Conservation (phyloP, 2,797 vertebrate genomes). For the Dendrocincla tyrannina region DNA sequence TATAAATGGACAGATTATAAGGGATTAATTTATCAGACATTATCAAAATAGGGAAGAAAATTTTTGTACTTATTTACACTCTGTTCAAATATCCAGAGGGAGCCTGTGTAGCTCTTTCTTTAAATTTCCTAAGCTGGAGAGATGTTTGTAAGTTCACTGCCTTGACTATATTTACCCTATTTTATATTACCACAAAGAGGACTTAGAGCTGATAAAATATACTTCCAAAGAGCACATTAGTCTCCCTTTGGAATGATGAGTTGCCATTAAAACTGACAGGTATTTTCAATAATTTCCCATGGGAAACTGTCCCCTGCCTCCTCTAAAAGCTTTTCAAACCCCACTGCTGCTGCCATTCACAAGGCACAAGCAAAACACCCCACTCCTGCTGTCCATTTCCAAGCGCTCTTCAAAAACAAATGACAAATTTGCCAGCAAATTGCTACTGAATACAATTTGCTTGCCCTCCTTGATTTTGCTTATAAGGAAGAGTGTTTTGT, state of each 20-base stretch:
- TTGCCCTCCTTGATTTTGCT: conserved; percentile 44
- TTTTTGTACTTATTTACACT: neutral
- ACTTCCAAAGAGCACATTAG: conserved; percentile 52
- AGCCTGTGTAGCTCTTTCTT: neutral
- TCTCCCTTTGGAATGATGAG: conserved; percentile 35
- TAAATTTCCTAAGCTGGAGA: neutral
- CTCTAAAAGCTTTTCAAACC: conserved; percentile 54
- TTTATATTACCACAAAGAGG: conserved; percentile 20
- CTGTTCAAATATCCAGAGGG: neutral
- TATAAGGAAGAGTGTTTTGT: conserved; percentile 45
- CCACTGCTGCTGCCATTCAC: conserved; percentile 15
- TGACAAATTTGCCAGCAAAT: conserved; percentile 40
- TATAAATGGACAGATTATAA: neutral
- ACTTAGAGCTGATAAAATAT: conserved; percentile 14
- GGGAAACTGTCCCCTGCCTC: conserved; percentile 30
- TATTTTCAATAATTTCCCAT: conserved; percentile 59
- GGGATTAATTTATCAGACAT: neutral
- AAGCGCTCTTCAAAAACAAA: conserved; percentile 37
- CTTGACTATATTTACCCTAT: neutral
- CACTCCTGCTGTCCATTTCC: neutral
- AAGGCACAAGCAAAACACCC: conserved; percentile 6
- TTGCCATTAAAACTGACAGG: conserved; percentile 51
- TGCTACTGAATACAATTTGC: conserved; percentile 31
- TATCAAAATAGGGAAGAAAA: neutral
- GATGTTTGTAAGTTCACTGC: neutral